These are phyloP conservation scores for Fragum fragum DNA, from an alignment of 2,888 invertebrate genomes.

Conservation along the genomic window DNA sequence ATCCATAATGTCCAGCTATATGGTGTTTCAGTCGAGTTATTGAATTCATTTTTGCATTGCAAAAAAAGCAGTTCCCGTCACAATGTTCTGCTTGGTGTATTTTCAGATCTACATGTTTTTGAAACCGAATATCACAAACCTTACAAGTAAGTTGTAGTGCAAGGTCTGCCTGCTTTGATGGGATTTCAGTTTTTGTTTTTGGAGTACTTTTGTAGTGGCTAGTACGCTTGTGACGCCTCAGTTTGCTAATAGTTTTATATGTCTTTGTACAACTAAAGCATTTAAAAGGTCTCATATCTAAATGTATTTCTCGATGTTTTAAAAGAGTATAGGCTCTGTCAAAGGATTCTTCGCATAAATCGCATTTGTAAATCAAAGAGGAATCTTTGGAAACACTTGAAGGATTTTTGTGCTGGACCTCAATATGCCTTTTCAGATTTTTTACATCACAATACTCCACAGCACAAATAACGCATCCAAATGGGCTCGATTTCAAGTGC, in stretches of 20 bases:
- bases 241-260: not conserved
- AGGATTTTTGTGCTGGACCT: not conserved
- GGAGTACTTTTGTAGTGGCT: not conserved
- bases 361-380: not conserved
- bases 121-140: not conserved
- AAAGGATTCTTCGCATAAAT: not conserved
- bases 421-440: not conserved
- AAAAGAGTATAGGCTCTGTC: not conserved
- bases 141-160: not conserved
- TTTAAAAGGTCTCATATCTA: not conserved
- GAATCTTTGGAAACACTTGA: not conserved
- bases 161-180: not conserved
- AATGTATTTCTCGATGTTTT: not conserved
- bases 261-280: not conserved
- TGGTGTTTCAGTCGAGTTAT: not conserved
- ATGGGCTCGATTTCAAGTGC: not conserved
- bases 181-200: not conserved
- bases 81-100: not conserved
- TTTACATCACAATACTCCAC: not conserved
- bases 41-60: not conserved
- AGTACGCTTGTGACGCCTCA: not conserved
- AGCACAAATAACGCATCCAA: not conserved
- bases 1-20: not conserved
- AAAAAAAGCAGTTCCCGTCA: not conserved
- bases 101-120: not conserved